Evolutionary conservation across 2,113 vertebrate genomes (phyloP), one percentile per base, ranked within the genome.

Genomic region (Saccopteryx bilineata): DNA sequence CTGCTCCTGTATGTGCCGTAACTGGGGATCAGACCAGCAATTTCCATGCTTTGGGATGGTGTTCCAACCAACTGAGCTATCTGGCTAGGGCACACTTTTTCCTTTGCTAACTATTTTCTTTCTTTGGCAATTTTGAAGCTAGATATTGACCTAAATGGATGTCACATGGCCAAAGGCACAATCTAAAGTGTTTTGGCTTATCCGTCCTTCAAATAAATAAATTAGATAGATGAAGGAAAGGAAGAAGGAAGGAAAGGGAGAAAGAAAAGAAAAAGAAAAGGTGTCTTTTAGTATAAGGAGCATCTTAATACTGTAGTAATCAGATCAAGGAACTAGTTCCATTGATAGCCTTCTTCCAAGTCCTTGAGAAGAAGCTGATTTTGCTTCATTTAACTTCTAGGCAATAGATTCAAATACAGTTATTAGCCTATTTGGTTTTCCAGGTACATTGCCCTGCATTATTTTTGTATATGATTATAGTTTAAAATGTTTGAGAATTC

Each of bases 301-400:
- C 15, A 88, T 78, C 21, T 46, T 50, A 83, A 10, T 52, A 39
- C 39, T 39, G 39, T 39, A 74, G 61, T 83, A 94, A 58, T 82
- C 7, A 86, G 48, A 80, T 91, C 48, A 81, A 96, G n/a, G 69
- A 50, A 15, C 56, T 80, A 63, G 18, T 95, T 96, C 61, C 31
- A 60, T 68, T 21, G 58, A 69, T 69, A 93, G 12, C 46, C 46
- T 65, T 81, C 66, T 95, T 85, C 48, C 50, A 92, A 31, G 33
- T 76, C 72, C 58, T 97, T 83, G 79, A 72, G 60, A 83, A 95
- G 69, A 93, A 71, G 18, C 72, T 14, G 26, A 1, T 80, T 96
- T 92, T 83, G n/a, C 46, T 91, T 81, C 54, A 90, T 50, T 90
- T 95, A 90, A 68, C 66, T 87, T 96, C 33, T 92, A 83, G 71